Evolutionary conservation across 2,113 vertebrate species (phyloP), one percentile per base, ranked within the genome.

Genomic region (Amphilophus citrinellus): DNA sequence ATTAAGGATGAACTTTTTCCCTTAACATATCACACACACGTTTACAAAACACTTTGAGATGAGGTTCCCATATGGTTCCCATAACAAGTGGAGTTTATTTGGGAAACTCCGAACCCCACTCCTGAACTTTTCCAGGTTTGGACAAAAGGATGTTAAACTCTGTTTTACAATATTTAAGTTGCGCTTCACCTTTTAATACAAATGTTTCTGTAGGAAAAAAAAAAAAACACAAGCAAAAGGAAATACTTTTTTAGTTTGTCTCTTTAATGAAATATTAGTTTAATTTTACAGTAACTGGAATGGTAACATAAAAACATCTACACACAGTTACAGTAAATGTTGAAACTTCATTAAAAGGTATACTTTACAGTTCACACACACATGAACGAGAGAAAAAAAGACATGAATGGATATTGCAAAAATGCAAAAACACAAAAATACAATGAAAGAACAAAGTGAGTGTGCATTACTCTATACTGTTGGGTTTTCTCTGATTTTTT

Each of bases 1-100:
- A 24, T 24, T 24, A 24, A 24, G 24, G 24, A 24, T 24, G 24
- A 24, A 24, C 24, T 24, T 24, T 24, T 24, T 24, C 24, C 24
- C 24, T 24, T 24, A 24, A 24, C 24, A 24, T 24, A 24, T 24
- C 24, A 24, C 24, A 24, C 24, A 24, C 24, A 24, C 2, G 24
- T 24, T 24, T 24, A 24, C 24, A 24, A 24, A 24, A 24, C 24
- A 24, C 24, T 24, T 24, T 24, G 24, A 24, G 24, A 24, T 24
- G 24, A 24, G 24, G 24, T 24, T 24, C 24, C 24, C 24, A 24
- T 24, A 24, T 24, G 24, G 24, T 24, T 24, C 24, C 24, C 24
- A 24, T 24, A 24, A 24, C 24, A 24, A 24, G 24, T 24, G 24
- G 32, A 32, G 35, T 86, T 91, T 87, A 87, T 86, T 91, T 80